Percentiles rank a stretch among this genome's conserved stretches.
phyloP scores from a whole-genome alignment of 2,888 invertebrate genomes.

The Andrena bicolor region DNA sequence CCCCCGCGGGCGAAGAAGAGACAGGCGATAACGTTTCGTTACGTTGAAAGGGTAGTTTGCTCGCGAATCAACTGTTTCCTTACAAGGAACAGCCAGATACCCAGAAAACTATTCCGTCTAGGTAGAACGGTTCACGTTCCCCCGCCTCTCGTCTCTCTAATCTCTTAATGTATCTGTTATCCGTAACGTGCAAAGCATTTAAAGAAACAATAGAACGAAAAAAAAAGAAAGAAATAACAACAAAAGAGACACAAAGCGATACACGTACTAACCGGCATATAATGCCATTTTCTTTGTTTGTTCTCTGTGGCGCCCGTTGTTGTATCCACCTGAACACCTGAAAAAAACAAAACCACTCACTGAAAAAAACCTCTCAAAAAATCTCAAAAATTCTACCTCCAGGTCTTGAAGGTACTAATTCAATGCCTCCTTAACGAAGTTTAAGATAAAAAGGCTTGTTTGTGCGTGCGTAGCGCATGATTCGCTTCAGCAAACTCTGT shows the following conservation, averaged over 20 bases:
- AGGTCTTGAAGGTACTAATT: conserved; percentile 85
- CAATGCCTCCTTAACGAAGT: conserved; percentile 82
- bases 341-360: conserved; percentile 83
- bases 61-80: neutral
- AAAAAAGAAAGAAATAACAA: conserved; percentile 19
- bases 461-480: conserved; percentile 76
- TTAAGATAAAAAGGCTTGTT: conserved; percentile 79
- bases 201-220: conserved; percentile 29
- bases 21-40: neutral
- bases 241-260: conserved; percentile 66
- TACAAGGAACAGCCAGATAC: neutral
- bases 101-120: conserved; percentile 1
- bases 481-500: conserved; percentile 56
- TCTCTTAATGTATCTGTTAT: conserved; percentile 57
- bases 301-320: conserved; percentile 85
- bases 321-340: conserved; percentile 84
- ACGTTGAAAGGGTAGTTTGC: neutral
- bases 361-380: conserved; percentile 83
- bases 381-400: conserved; percentile 84
- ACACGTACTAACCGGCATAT: conserved; percentile 82
- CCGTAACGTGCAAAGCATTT: conserved; percentile 50
- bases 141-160: conserved; percentile 65
- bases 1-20: neutral
- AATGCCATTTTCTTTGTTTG: conserved; percentile 84
- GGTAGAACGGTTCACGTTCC: conserved; percentile 24